Conservation (phyloP, 2,888 invertebrate genomes). For the Thymelicus sylvestris region DNA sequence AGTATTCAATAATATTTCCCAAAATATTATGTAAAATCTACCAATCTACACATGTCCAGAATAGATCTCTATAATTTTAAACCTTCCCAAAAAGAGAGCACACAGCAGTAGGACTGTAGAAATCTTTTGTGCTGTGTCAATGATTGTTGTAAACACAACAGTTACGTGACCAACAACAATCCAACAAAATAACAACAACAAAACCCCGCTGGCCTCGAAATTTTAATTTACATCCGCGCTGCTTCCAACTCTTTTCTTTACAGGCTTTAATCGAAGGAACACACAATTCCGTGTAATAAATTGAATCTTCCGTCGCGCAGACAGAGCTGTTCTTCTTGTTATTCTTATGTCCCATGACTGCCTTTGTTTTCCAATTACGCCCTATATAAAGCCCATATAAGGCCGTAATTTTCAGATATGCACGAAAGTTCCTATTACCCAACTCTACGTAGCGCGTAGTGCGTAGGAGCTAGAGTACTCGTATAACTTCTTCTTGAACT, state of each 20-base stretch:
- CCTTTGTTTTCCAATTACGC: constrained; percentile 38
- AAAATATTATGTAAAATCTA: too few relatives aligned
- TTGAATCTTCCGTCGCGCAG: constrained; percentile 31
- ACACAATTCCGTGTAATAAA: constrained; percentile 30
- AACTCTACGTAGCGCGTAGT: constrained; percentile 8
- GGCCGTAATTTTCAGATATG: constrained; percentile 23
- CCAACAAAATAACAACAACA: constrained; percentile 7
- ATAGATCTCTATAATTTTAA: too few relatives aligned
- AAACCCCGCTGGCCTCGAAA: constrained; percentile 38
- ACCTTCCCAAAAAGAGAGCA: too few relatives aligned
- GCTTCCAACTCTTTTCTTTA: constrained; percentile 34
- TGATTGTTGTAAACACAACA: background rate
- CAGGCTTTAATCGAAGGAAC: constrained; percentile 28
- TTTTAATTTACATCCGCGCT: constrained; percentile 29
- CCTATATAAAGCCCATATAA: constrained; percentile 17
- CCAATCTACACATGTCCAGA: too few relatives aligned
- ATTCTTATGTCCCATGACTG: constrained; percentile 26
- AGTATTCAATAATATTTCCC: too few relatives aligned
- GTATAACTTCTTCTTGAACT: background rate
- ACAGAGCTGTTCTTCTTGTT: constrained; percentile 33
- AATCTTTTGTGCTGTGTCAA: too few relatives aligned
- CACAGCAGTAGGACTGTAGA: too few relatives aligned
- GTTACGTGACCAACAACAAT: constrained; percentile 3
- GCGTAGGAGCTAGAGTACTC: constrained; percentile 5
- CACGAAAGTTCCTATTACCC: background rate